A percentile compares a stretch with the other conserved stretches of the same genome.
Conservation (phyloP, 2,797 vertebrate species). For the Sebastes wilsoni region DNA sequence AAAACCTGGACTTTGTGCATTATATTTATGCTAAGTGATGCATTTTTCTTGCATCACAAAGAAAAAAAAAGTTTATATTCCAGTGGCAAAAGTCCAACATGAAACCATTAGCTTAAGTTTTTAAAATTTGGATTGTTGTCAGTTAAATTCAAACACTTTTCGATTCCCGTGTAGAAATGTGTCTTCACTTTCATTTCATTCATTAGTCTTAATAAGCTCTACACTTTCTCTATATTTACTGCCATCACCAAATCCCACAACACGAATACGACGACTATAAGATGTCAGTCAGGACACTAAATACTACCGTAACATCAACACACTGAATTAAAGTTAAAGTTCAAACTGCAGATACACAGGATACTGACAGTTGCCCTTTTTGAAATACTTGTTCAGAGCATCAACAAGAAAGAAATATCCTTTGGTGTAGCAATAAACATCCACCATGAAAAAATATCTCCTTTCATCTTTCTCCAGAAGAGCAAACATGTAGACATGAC, state of each 20-base stretch:
- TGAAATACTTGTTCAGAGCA: background rate
- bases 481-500: background rate
- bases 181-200: slow-evolving; percentile 11
- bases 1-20: background rate
- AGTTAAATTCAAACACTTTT: background rate
- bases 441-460: background rate
- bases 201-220: slow-evolving; percentile 2
- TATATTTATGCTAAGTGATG: slow-evolving; percentile 18
- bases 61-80: background rate
- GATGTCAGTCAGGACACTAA: slow-evolving; percentile 2
- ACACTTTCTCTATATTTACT: background rate
- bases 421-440: slow-evolving; percentile 9
- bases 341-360: background rate
- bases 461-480: slow-evolving; percentile 8
- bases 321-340: slow-evolving; percentile 1
- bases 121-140: background rate
- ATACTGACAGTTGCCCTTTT: background rate
- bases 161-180: background rate
- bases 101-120: background rate
- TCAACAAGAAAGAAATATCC: slow-evolving; percentile 1
- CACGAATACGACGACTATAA: background rate
- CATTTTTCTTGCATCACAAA: background rate
- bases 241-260: background rate
- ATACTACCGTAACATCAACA: background rate
- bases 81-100: background rate